Base-by-base conservation (phyloP, 2,113 vertebrate genomes). In the Apodemus sylvaticus region DNA sequence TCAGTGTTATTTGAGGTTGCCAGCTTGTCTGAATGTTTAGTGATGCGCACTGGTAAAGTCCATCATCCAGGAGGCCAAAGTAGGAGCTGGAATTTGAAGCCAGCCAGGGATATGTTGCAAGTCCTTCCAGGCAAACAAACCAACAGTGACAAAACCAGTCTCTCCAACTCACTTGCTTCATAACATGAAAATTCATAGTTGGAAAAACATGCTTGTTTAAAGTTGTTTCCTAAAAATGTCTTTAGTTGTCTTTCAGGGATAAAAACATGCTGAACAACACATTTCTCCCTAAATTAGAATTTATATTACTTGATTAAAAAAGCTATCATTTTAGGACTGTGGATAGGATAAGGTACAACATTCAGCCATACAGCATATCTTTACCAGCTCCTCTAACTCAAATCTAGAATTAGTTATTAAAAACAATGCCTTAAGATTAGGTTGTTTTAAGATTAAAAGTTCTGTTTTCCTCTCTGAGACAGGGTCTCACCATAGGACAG, bases 341-440 rank as follows among this genome's bases (percentile, higher is more conserved):
- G n/a, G 64, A n/a, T 92, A 45, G 62, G 55, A 39, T 62, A 3
- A 71, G 31, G 39, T 53, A 29, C 36, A 93, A 29, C 12, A 42
- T 53, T 86, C 51, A 93, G 39, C 51, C 45, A 66, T 74, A 8
- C 64, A 79, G 60, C 26, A 13, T 79, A 26, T 73, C 45, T 70
- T 76, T 79, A 60, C 62, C 68, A 22, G 20, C 58, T 78, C n/a
- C 20, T n/a, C 48, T 87, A 53, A 10, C 29, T 91, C n/a, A 73
- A 73, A 62, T 64, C 51, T 91, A 31, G 60, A 90, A 94, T 81
- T 71, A 73, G 71, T 77, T 79, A 79, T 64, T 87, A 62, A 87
- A 79, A 86, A 79, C 16, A 86, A 12, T 86, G 31, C 64, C 22
- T 26, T 60, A 55, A 48, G 60, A 29, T 42, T 58, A 51, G 19